Base-by-base conservation (phyloP, 1,140 invertebrate species). In the Drosophila kohkoa region DNA sequence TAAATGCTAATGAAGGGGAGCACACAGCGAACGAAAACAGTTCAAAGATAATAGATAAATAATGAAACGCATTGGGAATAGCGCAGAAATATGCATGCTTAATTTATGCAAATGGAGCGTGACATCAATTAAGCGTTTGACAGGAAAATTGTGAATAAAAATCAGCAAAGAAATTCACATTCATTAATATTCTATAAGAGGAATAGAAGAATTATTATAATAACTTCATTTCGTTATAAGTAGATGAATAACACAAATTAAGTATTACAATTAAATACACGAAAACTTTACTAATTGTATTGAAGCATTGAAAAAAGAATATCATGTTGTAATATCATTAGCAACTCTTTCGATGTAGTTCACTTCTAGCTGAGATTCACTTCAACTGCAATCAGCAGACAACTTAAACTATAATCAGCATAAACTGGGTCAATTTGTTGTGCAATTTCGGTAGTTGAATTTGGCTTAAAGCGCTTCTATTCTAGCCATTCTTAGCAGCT, bases 1-100 rank as follows among this genome's bases (percentile, higher is more conserved):
- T 87, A 87, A 74, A 88, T 88, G 83, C 82, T 68, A 87, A 87
- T 86, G 65, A 51, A 38, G 35, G 35, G 20, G 11, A 16, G n/a
- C 15, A 35, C 4, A 25, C 38, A 28, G 11, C 10, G 0, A 30
- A 43, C 32, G 32, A 54, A 54, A 35, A 15, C 54, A 60, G 35
- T 6, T 10, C 8, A 15, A 60, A 52, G 57, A 70, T 25, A 58
- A 67, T 51, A 52, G n/a, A 32, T 72, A 66, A 65, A 64, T 64
- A 72, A 66, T 72, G 43, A 65, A 66, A 25, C 41, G 62, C 10
- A 20, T 51, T 43, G 52, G 55, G 55, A 54, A 25, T 43, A 54
- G 46, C 7, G 25, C 11, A 25, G 3, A 43, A 38, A 30, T 49
- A 45, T 38, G 5, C 41, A 64, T 49, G 16, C 41, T 38, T 48